A percentile compares a stretch with the other conserved stretches of the same genome.
Conservation (phyloP, 2,113 vertebrate genomes). For the Tretioscincus oriximinensis region DNA sequence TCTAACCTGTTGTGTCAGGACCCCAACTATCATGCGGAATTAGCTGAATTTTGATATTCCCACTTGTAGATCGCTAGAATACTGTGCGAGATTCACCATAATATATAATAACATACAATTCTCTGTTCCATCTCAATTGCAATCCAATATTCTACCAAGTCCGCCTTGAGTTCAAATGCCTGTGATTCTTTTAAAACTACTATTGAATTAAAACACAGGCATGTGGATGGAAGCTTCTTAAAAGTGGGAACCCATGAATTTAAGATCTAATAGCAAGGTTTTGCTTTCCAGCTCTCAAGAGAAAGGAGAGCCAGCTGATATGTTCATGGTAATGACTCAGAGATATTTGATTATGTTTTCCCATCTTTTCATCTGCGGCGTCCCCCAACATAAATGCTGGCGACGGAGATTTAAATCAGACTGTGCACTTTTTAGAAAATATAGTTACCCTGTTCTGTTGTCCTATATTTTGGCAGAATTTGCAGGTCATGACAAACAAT, state of each 20-base stretch:
- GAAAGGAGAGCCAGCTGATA: neutral
- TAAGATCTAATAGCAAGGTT: neutral
- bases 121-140: neutral
- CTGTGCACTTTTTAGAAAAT: neutral
- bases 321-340: neutral
- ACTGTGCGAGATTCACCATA: too few species aligned
- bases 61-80: neutral
- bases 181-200: neutral
- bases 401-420: neutral
- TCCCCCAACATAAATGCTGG: neutral
- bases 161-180: neutral
- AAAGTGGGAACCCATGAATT: neutral
- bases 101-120: too few species aligned
- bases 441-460: neutral
- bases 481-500: neutral
- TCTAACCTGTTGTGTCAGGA: too few species aligned
- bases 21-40: neutral
- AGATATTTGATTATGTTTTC: constrained; percentile 13
- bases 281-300: neutral
- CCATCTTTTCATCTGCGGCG: neutral
- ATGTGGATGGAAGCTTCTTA: neutral
- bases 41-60: neutral
- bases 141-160: neutral
- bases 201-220: too few species aligned
- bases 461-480: neutral